Base-by-base conservation (phyloP, 1,140 invertebrate species). In the Diabrotica virgifera region DNA sequence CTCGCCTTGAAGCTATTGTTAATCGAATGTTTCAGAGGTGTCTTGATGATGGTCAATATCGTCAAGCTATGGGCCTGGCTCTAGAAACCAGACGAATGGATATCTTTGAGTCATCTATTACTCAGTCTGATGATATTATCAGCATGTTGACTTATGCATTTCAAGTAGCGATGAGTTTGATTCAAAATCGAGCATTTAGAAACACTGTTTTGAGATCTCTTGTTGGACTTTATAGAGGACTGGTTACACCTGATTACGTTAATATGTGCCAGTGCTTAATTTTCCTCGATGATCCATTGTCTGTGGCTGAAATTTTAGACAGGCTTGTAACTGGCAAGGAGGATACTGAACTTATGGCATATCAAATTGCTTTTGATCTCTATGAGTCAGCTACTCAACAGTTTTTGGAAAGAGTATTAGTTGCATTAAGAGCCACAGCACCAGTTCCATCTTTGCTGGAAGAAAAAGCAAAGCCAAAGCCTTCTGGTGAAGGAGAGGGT, bases 351-450 rank as follows among this genome's bases (percentile, higher is more conserved):
- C 76, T 99, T 5, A 98, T 99, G 95, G 96, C 95, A 0, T 99
- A 97, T 81, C 97, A 99, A 84, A 98, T 99, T 74, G 96, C 91
- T 0, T 99, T 99, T 84, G 97, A 99, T 86, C 84, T 99, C 66
- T 99, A 99, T 76, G 97, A 99, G 81, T 98, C 95, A 65, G 97
- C 97, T 0, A 98, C 96, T 0, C 98, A 99, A 82, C 95, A 99
- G 77, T 98, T 99, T 77, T 82, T 99, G 12, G 90, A 89, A 36
- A 86, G 92, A 72, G 94, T 99, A 8, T 80, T 96, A 40, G 89
- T 93, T 78, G 90, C 92, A 40, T 78, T 98, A 0, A 84, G 89
- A 75, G 85, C 86, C 36, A 92, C 90, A n/a, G 92, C 93, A 50
- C 93, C 93, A 0, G 89, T 94, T 66, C 89, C 91, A n/a, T 85